A percentile compares a stretch with the other conserved stretches of the same genome.
phyloP scores from a whole-genome alignment of 2,113 vertebrate genomes.

The Sialia sialis region DNA sequence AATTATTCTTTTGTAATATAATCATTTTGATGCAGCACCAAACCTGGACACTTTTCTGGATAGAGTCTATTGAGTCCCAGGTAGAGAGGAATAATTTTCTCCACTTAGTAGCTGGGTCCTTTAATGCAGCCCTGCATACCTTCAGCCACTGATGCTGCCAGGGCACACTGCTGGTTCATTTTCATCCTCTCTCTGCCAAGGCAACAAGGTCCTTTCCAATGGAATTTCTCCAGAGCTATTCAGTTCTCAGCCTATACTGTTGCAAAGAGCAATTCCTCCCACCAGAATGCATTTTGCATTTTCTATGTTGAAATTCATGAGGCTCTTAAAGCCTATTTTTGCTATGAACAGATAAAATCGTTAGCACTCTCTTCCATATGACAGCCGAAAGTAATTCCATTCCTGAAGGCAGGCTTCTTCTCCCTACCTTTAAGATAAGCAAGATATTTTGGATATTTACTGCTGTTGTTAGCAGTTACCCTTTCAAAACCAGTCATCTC shows the following conservation, averaged over 20 bases:
- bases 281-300: not conserved
- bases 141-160: not conserved
- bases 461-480: not conserved
- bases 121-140: not conserved
- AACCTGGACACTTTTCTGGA: not conserved
- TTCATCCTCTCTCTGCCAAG: not conserved
- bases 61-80: not conserved
- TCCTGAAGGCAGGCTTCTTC: not conserved
- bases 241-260: not conserved
- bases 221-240: not conserved
- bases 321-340: not conserved
- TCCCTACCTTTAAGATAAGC: not conserved
- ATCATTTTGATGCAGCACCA: not conserved
- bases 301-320: not conserved
- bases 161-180: not conserved
- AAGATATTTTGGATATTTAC: not conserved
- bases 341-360: not conserved
- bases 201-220: not conserved
- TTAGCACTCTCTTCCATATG: not conserved
- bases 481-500: not conserved
- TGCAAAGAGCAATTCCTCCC: not conserved
- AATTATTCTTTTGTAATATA: not conserved
- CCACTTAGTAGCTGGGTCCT: not conserved
- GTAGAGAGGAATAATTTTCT: not conserved
- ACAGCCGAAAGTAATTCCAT: not conserved